Evolutionary conservation across 1,140 invertebrate genomes (phyloP).

Genomic region (Eciton burchellii): DNA sequence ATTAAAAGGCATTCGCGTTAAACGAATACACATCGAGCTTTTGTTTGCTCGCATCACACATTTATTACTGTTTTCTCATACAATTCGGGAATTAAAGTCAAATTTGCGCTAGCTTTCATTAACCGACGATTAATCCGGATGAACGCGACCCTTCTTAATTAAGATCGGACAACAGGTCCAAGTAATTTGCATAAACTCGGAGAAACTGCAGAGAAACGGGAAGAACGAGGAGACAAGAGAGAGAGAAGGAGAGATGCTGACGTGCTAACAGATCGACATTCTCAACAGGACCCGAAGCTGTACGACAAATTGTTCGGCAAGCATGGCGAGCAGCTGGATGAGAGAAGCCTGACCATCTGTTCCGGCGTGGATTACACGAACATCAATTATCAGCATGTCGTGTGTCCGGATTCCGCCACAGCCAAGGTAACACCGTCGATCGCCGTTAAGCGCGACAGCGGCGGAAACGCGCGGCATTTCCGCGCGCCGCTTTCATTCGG

Average conservation of each 20-base stretch:
- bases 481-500: not conserved
- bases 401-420: conserved; percentile 95
- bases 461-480: conserved; percentile 6
- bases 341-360: conserved; percentile 98
- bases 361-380: conserved; percentile 99
- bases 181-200: too few species aligned
- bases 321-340: conserved; percentile 93
- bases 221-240: not conserved
- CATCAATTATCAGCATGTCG: conserved; percentile 98
- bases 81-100: too few species aligned
- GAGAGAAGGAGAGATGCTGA: not conserved
- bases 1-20: too few species aligned
- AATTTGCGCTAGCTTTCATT: too few species aligned
- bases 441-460: conserved; percentile 28
- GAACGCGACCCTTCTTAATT: too few species aligned
- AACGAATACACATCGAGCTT: too few species aligned
- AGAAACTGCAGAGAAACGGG: not conserved
- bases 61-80: too few species aligned
- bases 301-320: conserved; percentile 92
- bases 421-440: conserved; percentile 93
- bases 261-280: conserved; percentile 16
- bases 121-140: too few species aligned
- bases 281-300: conserved; percentile 93
- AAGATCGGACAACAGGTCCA: too few species aligned
- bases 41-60: too few species aligned